Base-by-base conservation (phyloP, 2,888 invertebrate species). In the Isoperla grammatica region DNA sequence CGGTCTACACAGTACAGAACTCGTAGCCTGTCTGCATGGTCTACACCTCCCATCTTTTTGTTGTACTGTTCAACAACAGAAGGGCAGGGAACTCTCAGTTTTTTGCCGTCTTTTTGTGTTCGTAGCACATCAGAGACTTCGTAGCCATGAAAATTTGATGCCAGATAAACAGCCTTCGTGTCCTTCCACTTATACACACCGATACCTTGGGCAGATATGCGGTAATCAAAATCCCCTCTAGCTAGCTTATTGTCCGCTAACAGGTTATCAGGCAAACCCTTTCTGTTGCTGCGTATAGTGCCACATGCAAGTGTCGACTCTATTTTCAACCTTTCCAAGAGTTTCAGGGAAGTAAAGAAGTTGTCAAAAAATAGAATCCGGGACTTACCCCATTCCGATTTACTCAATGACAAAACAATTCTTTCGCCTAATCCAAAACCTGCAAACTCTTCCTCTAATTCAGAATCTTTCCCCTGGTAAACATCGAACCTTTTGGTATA, bases 121-220 rank as follows among this genome's bases (percentile, higher is more conserved):
- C n/a, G n/a, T n/a, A n/a, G n/a, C n/a, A n/a, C 1, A 17, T 23
- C 11, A 6, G 43, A 17, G 12, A 19, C 57, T 22, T 55, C 64
- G 22, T 59, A 56, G 56, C 65, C 64, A 57, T 67, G 66, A 56
- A 62, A 67, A 50, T 67, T 67, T 22, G 64, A 63, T 23, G 57
- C 42, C n/a, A 66, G 43, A 35, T 60, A 13, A 4, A 64, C 64
- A 11, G 50, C 45, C 54, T 60, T 66, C 15, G 59, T 66, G 48
- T 64, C 64, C n/a, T 63, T 56, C 65, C 62, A 66, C 46, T 66
- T 64, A n/a, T n/a, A n/a, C n/a, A n/a, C n/a, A n/a, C n/a, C n/a
- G n/a, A n/a, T n/a, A n/a, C n/a, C n/a, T n/a, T n/a, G n/a, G n/a
- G n/a, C n/a, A n/a, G n/a, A n/a, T n/a, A n/a, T n/a, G n/a, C n/a